These are phyloP conservation scores for Synodontis membranacea DNA, from an alignment of 2,113 vertebrate species.

Conservation along the genomic window DNA sequence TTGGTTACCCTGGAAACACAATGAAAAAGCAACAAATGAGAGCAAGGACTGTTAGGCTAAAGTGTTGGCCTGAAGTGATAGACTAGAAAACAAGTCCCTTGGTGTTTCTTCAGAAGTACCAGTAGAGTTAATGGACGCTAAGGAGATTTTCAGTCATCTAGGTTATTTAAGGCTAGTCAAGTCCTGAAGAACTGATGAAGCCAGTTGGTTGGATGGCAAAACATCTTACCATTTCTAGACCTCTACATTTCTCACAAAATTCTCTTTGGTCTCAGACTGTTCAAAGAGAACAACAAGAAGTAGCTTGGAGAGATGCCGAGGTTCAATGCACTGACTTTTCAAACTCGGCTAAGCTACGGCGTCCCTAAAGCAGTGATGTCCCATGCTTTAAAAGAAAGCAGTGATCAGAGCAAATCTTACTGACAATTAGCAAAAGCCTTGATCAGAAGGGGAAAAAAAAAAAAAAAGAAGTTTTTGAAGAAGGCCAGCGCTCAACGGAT, in stretches of 20 bases:
- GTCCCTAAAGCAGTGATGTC: conserved; percentile 42
- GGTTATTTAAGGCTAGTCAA: not conserved
- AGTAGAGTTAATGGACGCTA: not conserved
- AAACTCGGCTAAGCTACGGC: not conserved
- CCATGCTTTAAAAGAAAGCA: conserved; percentile 60
- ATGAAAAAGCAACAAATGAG: not conserved
- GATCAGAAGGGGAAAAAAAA: conserved; percentile 65
- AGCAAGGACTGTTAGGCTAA: not conserved
- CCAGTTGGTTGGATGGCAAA: too few relatives aligned
- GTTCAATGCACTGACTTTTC: conserved; percentile 7
- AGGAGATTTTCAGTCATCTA: not conserved
- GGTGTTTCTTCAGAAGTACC: not conserved
- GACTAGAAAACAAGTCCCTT: not conserved
- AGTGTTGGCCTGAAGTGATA: not conserved
- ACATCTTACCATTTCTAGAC: not conserved
- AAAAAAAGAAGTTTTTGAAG: conserved; percentile 69
- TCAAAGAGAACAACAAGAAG: conserved; percentile 10
- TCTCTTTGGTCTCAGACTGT: conserved; percentile 9
- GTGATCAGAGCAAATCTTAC: conserved; percentile 62
- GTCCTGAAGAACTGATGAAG: not conserved
- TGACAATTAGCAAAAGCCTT: conserved; percentile 64
- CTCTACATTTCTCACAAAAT: not conserved
- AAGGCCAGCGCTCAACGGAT: conserved; percentile 48
- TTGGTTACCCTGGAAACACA: conserved; percentile 84
- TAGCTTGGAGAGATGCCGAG: not conserved